A percentile compares a stretch with the other conserved stretches of the same genome.
Evolutionary conservation across 2,797 vertebrate species (phyloP).

Genomic region (Myotis pilosus): DNA sequence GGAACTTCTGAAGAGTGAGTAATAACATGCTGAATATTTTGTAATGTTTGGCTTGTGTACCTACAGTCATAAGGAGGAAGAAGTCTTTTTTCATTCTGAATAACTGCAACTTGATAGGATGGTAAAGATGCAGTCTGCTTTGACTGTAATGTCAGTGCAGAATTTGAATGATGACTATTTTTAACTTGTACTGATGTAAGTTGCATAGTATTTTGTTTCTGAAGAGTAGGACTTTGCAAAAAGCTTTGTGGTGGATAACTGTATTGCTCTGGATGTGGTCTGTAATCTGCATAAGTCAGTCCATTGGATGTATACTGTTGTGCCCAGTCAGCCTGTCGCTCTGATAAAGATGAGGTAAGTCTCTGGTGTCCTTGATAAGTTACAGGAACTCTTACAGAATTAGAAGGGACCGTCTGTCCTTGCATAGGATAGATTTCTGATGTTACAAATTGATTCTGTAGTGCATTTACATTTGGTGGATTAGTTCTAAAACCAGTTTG

Average conservation of each 20-base stretch:
- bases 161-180: conserved; percentile 60
- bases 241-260: conserved; percentile 62
- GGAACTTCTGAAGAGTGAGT: conserved; percentile 63
- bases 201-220: conserved; percentile 63
- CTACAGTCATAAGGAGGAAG: conserved; percentile 66
- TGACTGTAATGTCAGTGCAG: conserved; percentile 32
- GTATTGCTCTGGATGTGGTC: conserved; percentile 52
- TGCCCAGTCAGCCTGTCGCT: background rate
- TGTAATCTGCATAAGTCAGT: conserved; percentile 32
- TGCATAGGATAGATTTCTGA: conserved; percentile 25
- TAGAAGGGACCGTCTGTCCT: conserved; percentile 65
- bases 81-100: conserved; percentile 60
- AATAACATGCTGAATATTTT: conserved; percentile 35
- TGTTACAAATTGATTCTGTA: conserved; percentile 57
- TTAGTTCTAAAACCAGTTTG: conserved; percentile 52
- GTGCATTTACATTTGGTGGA: background rate
- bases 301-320: conserved; percentile 26
- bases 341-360: conserved; percentile 21
- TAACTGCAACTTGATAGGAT: conserved; percentile 47
- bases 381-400: conserved; percentile 14
- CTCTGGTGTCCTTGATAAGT: conserved; percentile 60
- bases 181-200: conserved; percentile 62
- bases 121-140: conserved; percentile 43
- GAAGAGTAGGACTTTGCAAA: conserved; percentile 46
- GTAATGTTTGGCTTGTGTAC: conserved; percentile 52